Evolutionary conservation across 2,888 invertebrate genomes (phyloP).

Genomic region (Lasioglossum leucozonium): DNA sequence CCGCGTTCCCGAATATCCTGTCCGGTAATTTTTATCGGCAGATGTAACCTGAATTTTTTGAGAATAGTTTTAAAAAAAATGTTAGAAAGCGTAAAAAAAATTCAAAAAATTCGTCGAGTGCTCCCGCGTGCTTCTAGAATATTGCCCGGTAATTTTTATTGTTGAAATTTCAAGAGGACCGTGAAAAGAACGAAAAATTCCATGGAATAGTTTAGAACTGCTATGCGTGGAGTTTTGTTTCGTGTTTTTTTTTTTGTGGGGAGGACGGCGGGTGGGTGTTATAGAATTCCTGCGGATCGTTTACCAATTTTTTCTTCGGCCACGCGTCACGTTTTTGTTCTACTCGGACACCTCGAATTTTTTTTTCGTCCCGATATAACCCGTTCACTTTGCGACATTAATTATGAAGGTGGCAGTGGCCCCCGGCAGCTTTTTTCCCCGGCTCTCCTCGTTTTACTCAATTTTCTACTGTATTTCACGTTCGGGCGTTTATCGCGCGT

Average conservation of each 20-base stretch:
- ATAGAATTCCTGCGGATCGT: neutral
- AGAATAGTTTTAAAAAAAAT: no score
- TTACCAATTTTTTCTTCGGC: neutral
- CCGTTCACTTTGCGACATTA: neutral
- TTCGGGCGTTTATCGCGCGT: neutral
- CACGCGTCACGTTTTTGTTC: neutral
- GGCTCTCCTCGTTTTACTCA: neutral
- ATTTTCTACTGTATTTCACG: neutral
- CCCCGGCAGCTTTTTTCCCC: neutral
- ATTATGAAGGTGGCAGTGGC: neutral
- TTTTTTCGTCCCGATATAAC: neutral
- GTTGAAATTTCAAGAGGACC: no score
- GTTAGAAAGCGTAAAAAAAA: no score
- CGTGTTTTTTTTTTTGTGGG: no score
- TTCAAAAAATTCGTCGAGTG: no score
- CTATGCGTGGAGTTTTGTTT: neutral
- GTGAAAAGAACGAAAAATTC: no score
- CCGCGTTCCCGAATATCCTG: neutral
- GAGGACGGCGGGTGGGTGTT: no score
- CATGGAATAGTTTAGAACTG: neutral
- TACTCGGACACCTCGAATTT: neutral
- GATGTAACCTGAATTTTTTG: no score
- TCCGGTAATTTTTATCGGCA: no score
- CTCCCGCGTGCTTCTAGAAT: no score
- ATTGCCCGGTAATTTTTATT: no score